phyloP scores from a whole-genome alignment of 2,797 vertebrate species.

The Poecilia wingei region DNA sequence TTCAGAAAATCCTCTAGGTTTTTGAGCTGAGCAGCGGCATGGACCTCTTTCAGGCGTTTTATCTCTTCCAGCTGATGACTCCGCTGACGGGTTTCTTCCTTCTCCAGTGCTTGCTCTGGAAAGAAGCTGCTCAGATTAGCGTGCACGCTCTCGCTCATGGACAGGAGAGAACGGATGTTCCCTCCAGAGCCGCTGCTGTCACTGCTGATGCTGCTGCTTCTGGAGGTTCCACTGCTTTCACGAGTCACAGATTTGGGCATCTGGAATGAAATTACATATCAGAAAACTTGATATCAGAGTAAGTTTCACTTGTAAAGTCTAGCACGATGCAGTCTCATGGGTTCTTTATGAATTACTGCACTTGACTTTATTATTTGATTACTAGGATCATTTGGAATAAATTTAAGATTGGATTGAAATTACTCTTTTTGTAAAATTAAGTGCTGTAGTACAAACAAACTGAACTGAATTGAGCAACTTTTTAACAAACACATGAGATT shows the following conservation, averaged over 20 bases:
- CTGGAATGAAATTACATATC: conserved; percentile 40
- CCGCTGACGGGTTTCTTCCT: conserved; percentile 82
- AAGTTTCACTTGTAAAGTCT: no score
- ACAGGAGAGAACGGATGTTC: conserved; percentile 89
- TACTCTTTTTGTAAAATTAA: no score
- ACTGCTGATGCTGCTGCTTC: conserved; percentile 76
- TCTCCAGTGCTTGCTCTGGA: conserved; percentile 87
- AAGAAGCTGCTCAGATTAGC: conserved; percentile 88
- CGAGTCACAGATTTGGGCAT: conserved; percentile 71
- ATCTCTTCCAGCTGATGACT: conserved; percentile 82
- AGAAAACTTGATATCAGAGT: background rate
- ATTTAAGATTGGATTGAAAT: no score
- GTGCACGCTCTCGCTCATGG: conserved; percentile 88
- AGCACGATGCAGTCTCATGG: no score
- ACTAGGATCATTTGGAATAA: no score
- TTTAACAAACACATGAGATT: no score
- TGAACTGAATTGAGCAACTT: no score
- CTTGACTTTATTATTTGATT: no score
- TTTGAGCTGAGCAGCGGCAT: conserved; percentile 87
- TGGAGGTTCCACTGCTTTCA: conserved; percentile 55
- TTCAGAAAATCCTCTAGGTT: conserved; percentile 92
- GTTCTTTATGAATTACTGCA: no score
- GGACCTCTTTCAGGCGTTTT: conserved; percentile 87
- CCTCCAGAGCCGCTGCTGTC: conserved; percentile 49
- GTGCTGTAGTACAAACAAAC: no score